Percentiles rank a stretch among this genome's conserved stretches.
phyloP scores from a whole-genome alignment of 2,888 invertebrate species.

The Pristionchus maxplancki region DNA sequence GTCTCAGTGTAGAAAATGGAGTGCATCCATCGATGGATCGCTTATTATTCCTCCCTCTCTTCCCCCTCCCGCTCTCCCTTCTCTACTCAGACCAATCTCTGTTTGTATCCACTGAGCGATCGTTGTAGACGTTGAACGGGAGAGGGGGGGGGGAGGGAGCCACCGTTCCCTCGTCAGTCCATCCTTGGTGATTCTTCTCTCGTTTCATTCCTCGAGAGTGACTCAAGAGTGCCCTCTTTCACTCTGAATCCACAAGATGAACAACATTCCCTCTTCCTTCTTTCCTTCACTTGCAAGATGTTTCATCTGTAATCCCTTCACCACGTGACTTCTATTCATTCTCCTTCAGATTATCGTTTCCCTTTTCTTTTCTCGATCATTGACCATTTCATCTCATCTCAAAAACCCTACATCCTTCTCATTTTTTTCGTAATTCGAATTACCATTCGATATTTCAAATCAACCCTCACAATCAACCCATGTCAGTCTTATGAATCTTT shows the following conservation, averaged over 20 bases:
- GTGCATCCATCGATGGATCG: background rate
- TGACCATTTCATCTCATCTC: background rate
- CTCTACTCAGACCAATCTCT: slow-evolving; percentile 23
- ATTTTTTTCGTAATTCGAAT: background rate
- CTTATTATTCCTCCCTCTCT: slow-evolving; percentile 14
- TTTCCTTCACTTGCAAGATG: background rate
- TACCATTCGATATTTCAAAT: too few species aligned
- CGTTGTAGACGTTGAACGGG: slow-evolving; percentile 16
- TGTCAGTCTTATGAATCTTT: background rate
- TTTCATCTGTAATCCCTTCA: background rate
- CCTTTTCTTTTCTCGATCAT: background rate
- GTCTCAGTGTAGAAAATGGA: slow-evolving; percentile 18
- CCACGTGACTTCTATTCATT: background rate
- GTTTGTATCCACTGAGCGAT: slow-evolving; percentile 30
- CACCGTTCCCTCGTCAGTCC: slow-evolving; percentile 9
- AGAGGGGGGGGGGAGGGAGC: background rate
- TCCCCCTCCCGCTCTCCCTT: background rate
- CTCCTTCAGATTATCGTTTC: background rate
- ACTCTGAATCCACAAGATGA: background rate
- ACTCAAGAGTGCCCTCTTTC: slow-evolving; percentile 3
- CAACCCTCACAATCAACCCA: background rate
- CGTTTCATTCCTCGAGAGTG: background rate
- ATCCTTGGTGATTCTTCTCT: slow-evolving; percentile 14
- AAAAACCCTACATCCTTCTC: background rate
- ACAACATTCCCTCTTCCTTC: background rate